Evolutionary conservation across 2,888 invertebrate genomes (phyloP).

Genomic region (Dasypogon diadema): DNA sequence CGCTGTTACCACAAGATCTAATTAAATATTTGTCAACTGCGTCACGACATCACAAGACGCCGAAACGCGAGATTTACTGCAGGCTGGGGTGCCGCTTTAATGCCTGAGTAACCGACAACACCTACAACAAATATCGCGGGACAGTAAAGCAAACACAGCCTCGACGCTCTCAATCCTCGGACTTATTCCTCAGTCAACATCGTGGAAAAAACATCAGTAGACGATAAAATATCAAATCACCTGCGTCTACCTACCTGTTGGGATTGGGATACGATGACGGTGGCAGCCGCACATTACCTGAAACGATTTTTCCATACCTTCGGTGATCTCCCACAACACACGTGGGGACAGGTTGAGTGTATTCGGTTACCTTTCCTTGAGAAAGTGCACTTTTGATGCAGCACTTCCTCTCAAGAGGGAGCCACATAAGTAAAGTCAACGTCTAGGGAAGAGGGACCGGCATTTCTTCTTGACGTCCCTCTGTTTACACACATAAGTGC

Average conservation of each 20-base stretch:
- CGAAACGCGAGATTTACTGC: conserved; percentile 25
- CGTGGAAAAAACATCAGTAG: background rate
- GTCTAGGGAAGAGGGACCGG: background rate
- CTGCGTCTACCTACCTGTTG: conserved; percentile 25
- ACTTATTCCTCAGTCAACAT: conserved; percentile 7
- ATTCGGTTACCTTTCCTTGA: conserved; percentile 9
- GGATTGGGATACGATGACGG: background rate
- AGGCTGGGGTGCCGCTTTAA: background rate
- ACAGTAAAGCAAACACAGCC: conserved; percentile 10
- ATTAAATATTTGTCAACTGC: conserved; percentile 43
- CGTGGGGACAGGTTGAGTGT: background rate
- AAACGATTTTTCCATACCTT: background rate
- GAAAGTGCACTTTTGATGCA: conserved; percentile 7
- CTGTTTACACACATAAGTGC: conserved; percentile 11
- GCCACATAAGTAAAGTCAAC: background rate
- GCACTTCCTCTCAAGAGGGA: conserved; percentile 3
- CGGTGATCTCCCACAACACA: background rate
- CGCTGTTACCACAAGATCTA: background rate
- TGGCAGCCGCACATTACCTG: background rate
- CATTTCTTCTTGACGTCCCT: background rate
- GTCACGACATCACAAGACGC: conserved; percentile 26
- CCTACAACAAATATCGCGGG: conserved; percentile 27
- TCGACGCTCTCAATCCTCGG: background rate
- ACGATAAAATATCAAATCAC: conserved; percentile 17
- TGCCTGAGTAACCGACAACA: conserved; percentile 4